Evolutionary conservation across 2,797 vertebrate species (phyloP).

Genomic region (Manis javanica): DNA sequence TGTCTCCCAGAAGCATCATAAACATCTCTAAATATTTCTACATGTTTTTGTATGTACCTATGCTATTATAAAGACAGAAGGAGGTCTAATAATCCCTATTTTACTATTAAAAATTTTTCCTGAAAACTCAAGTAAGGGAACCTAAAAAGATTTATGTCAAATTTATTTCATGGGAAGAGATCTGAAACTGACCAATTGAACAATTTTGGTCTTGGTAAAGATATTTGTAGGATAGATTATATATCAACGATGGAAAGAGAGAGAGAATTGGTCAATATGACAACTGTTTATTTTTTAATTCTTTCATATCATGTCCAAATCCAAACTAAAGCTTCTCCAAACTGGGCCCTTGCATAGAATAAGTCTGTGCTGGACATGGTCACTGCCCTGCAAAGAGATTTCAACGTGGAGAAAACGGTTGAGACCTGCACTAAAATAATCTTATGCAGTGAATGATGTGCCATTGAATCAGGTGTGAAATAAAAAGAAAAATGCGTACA

Average conservation of each 20-base stretch:
- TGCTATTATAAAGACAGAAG: neutral
- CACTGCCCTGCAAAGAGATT: neutral
- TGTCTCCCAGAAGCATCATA: neutral
- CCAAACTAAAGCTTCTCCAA: neutral
- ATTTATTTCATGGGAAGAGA: conserved; percentile 12
- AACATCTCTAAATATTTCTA: neutral
- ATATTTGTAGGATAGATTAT: neutral
- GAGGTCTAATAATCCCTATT: neutral
- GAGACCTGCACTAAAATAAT: neutral
- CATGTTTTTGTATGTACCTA: neutral
- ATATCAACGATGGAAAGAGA: neutral
- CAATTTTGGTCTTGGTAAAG: neutral
- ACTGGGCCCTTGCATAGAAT: neutral
- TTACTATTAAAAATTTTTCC: neutral
- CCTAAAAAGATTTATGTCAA: neutral
- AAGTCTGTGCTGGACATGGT: neutral
- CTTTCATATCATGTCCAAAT: neutral
- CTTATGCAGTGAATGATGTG: neutral
- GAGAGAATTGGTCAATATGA: neutral
- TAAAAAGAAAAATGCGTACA: neutral
- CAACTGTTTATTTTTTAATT: neutral
- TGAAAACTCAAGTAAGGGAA: neutral
- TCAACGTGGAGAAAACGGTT: neutral
- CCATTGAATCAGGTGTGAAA: neutral
- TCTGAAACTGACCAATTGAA: neutral